Conservation (phyloP, 2,888 invertebrate species). For the Watsonalla cultraria region DNA sequence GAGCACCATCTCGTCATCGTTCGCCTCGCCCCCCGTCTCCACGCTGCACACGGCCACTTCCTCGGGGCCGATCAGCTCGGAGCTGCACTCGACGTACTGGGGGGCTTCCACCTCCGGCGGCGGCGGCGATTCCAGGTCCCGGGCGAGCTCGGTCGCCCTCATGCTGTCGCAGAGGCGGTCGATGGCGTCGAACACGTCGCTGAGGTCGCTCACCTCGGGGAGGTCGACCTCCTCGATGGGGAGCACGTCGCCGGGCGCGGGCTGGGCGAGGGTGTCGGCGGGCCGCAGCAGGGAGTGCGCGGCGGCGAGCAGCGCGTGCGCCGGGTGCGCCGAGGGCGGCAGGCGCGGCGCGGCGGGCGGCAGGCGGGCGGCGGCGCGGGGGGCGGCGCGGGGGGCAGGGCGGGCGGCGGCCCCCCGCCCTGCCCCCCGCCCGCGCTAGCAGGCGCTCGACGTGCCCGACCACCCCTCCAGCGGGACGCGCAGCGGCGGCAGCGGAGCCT, state of each 20-base stretch:
- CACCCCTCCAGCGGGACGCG: constrained; percentile 76
- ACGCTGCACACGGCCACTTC: constrained; percentile 37
- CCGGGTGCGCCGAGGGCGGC: constrained; percentile 47
- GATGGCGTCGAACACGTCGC: constrained; percentile 72
- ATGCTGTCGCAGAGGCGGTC: constrained; percentile 70
- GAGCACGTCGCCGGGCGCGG: constrained; percentile 22
- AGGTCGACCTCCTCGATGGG: constrained; percentile 50
- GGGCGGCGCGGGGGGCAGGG: background rate
- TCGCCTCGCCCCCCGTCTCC: constrained; percentile 25
- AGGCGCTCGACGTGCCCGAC: constrained; percentile 75
- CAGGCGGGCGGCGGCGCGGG: background rate
- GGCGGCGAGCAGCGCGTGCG: constrained; percentile 52
- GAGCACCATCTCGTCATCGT: background rate
- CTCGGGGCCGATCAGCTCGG: constrained; percentile 36
- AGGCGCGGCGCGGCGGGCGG: constrained; percentile 32
- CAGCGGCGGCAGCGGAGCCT: constrained; percentile 80
- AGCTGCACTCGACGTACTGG: constrained; percentile 19
- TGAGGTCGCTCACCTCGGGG: constrained; percentile 62
- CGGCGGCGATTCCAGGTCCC: constrained; percentile 8
- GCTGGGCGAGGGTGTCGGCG: constrained; percentile 41
- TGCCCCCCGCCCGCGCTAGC: constrained; percentile 75
- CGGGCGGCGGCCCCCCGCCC: constrained; percentile 50
- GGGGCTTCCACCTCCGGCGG: constrained; percentile 8
- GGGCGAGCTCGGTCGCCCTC: constrained; percentile 47
- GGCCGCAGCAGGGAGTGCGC: constrained; percentile 60